Evolutionary conservation across 2,888 invertebrate species (phyloP), one percentile per base, ranked within the genome.

Genomic region (Dasysyrphus tricinctus): DNA sequence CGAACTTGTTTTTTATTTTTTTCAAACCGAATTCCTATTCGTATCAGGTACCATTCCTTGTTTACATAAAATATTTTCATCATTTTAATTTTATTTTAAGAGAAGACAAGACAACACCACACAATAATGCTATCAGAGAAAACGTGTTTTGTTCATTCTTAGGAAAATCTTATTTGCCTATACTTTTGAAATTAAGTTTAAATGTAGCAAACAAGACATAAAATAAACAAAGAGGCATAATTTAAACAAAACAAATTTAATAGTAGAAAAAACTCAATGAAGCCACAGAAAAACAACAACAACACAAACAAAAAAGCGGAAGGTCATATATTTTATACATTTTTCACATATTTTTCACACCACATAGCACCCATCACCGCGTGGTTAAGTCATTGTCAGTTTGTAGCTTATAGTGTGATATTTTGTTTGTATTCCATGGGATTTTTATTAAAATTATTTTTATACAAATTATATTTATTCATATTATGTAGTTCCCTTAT

Each of bases 231-330:
- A 47, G 34, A 76, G 37, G 39, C n/a, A 57, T 54, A 63, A 54
- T 12, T 51, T 12, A 47, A 8, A 51, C 39, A 47, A 49, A 54
- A 39, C 0, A 39, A 39, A 59, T 5, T 37, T 19, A 49, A 47
- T 49, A 4, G 16, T 49, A 49, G 9, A 59, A 24, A 59, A 59
- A 54, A 29, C 29, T 65, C 44, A n/a, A 39, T 37, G 29, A 61
- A 49, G 42, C 49, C 57, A 57, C 56, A n/a, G 11, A 56, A 42
- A 57, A 56, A 73, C 67, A 72, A 49, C 9, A 34, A 69, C 16
- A 67, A 11, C 37, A 77, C 24, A 14, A 56, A 70, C 78, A 67
- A 56, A 70, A 69, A 54, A 67, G 54, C 47, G 56, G 84, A 84
- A 84, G 84, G 84, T 76, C 80, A 75, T 47, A 6, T 16, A n/a